Conservation (phyloP, 2,797 vertebrate genomes). For the Falco naumanni region DNA sequence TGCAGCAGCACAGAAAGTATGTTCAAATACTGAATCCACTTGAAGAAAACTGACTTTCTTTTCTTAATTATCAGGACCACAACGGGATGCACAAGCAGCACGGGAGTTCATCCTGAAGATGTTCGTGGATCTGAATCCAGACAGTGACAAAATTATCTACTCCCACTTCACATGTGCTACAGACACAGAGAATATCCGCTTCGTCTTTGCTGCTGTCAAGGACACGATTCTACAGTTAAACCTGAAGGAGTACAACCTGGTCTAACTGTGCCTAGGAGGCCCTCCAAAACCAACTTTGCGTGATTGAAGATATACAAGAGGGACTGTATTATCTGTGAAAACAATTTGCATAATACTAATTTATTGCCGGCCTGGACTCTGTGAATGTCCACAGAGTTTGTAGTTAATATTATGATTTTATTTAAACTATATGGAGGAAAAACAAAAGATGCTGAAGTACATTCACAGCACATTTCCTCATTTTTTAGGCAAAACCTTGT, state of each 20-base stretch:
- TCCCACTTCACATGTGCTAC: constrained; percentile 98
- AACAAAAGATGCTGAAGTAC: constrained; percentile 78
- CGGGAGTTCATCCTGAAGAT: constrained; percentile 97
- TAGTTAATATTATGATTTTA: constrained; percentile 91
- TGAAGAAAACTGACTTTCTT: background rate
- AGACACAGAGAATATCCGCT: constrained; percentile 97
- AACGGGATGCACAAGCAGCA: constrained; percentile 91
- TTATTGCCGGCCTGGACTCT: constrained; percentile 91
- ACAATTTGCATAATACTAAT: constrained; percentile 91
- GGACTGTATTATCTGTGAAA: constrained; percentile 88
- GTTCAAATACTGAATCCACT: background rate
- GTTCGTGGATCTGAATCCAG: constrained; percentile 97
- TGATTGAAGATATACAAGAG: constrained; percentile 76
- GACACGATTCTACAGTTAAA: constrained; percentile 97
- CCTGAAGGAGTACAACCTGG: constrained; percentile 96
- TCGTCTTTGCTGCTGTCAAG: constrained; percentile 96
- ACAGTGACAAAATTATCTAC: constrained; percentile 98
- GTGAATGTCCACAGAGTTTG: constrained; percentile 79
- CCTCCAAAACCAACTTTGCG: constrained; percentile 53
- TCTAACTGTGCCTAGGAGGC: constrained; percentile 80
- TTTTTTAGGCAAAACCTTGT: constrained; percentile 80
- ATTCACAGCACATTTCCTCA: constrained; percentile 81
- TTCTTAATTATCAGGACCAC: constrained; percentile 82
- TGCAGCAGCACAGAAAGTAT: background rate
- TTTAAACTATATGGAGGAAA: constrained; percentile 85